phyloP scores from a whole-genome alignment of 2,888 invertebrate species.

The Papilio elwesi region DNA sequence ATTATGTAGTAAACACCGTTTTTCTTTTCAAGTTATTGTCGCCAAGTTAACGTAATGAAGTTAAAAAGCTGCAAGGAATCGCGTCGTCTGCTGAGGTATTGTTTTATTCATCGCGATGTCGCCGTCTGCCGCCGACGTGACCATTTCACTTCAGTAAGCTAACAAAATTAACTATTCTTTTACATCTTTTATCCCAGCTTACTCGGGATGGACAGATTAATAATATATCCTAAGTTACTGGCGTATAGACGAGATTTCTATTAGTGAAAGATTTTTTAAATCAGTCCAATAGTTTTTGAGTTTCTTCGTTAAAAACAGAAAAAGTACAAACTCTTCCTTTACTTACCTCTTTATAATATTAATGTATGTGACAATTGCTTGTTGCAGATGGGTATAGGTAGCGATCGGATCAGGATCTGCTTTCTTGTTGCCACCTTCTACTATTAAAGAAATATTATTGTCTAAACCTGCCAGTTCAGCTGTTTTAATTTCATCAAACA shows the following conservation, averaged over 20 bases:
- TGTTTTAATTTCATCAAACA: not conserved
- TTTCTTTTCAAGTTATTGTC: not conserved
- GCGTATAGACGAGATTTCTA: too few species aligned
- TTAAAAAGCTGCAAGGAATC: constrained; percentile 22
- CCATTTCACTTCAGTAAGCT: constrained; percentile 18
- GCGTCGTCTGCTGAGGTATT: constrained; percentile 11
- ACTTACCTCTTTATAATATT: too few species aligned
- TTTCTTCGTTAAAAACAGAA: too few species aligned
- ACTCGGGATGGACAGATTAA: too few species aligned
- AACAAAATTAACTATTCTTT: constrained; percentile 35
- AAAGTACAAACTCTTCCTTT: too few species aligned
- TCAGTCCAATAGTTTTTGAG: too few species aligned
- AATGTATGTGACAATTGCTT: not conserved
- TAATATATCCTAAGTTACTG: too few species aligned
- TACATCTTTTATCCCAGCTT: not conserved
- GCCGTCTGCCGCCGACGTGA: constrained; percentile 21
- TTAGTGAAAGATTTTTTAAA: too few species aligned
- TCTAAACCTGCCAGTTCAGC: not conserved
- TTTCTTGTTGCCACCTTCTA: too few species aligned
- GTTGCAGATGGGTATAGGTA: too few species aligned
- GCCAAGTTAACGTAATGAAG: constrained; percentile 16
- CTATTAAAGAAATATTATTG: not conserved
- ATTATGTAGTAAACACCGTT: too few species aligned
- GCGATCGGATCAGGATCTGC: too few species aligned
- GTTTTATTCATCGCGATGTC: constrained; percentile 25